Evolutionary conservation across 1,140 invertebrate genomes (phyloP).

Genomic region (Heliconius himera): DNA sequence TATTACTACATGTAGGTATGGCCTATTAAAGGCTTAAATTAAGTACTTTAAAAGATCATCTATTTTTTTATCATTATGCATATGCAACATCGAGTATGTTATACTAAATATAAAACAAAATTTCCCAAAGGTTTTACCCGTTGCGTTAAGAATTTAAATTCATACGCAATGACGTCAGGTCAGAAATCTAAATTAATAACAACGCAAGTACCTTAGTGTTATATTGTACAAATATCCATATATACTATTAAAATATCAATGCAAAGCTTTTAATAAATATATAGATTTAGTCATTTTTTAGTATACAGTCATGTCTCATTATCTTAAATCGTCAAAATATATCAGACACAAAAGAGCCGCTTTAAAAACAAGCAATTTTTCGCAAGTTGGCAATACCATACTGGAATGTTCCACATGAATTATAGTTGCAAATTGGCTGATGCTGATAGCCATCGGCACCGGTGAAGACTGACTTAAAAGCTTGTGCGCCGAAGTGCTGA

Average conservation of each 20-base stretch:
- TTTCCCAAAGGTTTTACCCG: neutral
- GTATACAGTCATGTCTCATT: neutral
- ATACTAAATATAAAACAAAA: neutral
- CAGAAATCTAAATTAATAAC: neutral
- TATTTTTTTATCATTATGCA: neutral
- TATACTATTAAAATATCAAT: neutral
- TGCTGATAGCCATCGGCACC: slow-evolving; percentile 37
- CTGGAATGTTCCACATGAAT: slow-evolving; percentile 30
- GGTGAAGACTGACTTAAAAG: slow-evolving; percentile 31
- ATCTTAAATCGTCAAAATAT: neutral
- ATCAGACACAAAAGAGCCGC: neutral
- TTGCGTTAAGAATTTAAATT: neutral
- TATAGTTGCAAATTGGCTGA: slow-evolving; percentile 35
- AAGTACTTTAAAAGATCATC: neutral
- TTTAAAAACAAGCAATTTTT: slow-evolving; percentile 19
- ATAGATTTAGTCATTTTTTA: neutral
- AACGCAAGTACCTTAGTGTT: neutral
- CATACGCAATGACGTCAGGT: neutral
- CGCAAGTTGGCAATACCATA: slow-evolving; percentile 14
- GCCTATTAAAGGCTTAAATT: neutral
- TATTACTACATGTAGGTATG: neutral
- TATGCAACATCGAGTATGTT: too few species aligned
- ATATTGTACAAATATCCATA: neutral
- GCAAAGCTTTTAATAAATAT: neutral
- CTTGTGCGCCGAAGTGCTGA: slow-evolving; percentile 31